Evolutionary conservation across 1,140 invertebrate genomes (phyloP).

Genomic region (Bradysia coprophila): DNA sequence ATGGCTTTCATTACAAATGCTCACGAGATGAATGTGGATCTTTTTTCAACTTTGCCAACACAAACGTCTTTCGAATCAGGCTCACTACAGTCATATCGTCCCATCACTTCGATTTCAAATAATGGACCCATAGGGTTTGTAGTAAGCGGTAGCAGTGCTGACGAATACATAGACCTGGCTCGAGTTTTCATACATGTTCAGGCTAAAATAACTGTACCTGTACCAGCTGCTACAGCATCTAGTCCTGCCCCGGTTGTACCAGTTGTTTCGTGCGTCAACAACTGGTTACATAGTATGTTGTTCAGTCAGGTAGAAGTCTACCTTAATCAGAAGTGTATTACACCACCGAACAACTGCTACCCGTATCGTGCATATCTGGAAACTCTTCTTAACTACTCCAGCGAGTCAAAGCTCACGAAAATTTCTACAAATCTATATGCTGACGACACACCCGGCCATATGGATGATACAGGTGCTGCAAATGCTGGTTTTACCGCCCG

Average conservation of each 20-base stretch:
- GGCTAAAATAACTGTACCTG: not conserved
- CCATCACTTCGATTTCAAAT: too few relatives aligned
- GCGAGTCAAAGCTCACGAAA: not conserved
- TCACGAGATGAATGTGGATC: not conserved
- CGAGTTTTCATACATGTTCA: not conserved
- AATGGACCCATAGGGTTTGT: not conserved
- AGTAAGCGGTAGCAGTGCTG: not conserved
- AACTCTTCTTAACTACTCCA: not conserved
- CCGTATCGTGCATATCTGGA: not conserved
- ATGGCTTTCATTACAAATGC: not conserved
- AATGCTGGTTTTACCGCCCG: not conserved
- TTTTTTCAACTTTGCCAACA: not conserved
- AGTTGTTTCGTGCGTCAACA: too few relatives aligned
- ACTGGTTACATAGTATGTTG: conserved; percentile 1
- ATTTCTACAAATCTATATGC: not conserved
- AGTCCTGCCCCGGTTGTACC: not conserved
- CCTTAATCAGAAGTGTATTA: not conserved
- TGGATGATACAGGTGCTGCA: not conserved
- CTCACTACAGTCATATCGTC: not conserved
- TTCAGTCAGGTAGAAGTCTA: not conserved
- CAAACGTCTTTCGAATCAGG: not conserved
- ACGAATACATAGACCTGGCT: not conserved
- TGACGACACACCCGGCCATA: not conserved
- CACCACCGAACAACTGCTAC: not conserved
- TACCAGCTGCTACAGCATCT: not conserved